Base-by-base conservation (phyloP, 2,113 vertebrate species). In the Trichechus manatus region DNA sequence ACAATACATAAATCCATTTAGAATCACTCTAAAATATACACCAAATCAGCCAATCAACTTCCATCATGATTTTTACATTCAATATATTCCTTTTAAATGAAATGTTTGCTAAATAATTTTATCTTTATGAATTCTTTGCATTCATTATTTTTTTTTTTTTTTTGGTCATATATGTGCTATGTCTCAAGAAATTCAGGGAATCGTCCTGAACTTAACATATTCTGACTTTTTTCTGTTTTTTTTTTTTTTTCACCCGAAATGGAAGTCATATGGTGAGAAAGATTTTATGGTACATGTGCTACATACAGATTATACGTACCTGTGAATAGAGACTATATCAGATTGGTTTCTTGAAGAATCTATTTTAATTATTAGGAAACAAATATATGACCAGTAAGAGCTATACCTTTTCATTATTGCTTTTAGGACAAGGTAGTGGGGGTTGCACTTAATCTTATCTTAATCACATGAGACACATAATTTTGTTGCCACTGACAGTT, bases 401-500 rank as follows among this genome's bases (percentile, higher is more conserved):
- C 70, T 75, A n/a, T 25, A 56, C 15, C 36, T 75, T 92, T 89
- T 72, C 14, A 17, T 56, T 33, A 50, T n/a, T 68, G 9, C 17
- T 78, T 82, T 85, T 90, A 94, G 11, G 13, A 13, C n/a, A 39
- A 9, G 27, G 9, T 36, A 36, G 84, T 84, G 47, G 31, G 3
- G 11, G 1, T 39, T 86, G 15, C 9, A 74, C 29, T 92, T 44
- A 80, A 86, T 44, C 75, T 89, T 78, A 74, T 87, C 87, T 97
- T 94, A 83, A 36, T 63, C 33, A 88, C 3, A 7, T 74, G 20
- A 87, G n/a, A 59, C 25, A 8, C 9, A 31, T 42, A 6, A 29
- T 23, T 19, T 81, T n/a, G 94, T 90, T 81, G 17, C 36, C 61
- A 74, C 39, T 85, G 81, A 82, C 91, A 92, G 74, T 39, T 63